Base-by-base conservation (phyloP, 2,888 invertebrate species). In the Siphonodentalium dalli region DNA sequence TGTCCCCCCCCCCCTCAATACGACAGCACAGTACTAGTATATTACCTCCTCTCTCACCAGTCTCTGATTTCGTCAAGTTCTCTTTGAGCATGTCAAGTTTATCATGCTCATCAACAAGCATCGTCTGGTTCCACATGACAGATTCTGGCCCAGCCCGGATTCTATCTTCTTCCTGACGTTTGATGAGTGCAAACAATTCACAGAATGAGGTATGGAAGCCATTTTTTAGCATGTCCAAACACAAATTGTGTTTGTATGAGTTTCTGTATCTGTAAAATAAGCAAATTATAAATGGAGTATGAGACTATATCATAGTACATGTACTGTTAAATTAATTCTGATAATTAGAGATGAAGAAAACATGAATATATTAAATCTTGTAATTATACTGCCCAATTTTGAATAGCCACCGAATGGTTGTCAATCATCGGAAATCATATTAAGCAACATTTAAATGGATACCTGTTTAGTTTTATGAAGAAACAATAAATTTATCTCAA, bases 141-240 rank as follows among this genome's bases (percentile, higher is more conserved):
- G 80, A 80, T 54, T 81, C 80, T 15, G 76, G 78, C 5, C 80
- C 81, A 15, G 79, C 78, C 29, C 51, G 54, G 11, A 65, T 60
- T 38, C 81, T 55, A 33, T 67, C 66, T 40, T 70, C 71, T 34
- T 74, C 67, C 61, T 80, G 79, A 48, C 67, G 69, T 55, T 70
- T 66, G 29, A 81, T 74, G 24, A 81, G 68, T 37, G 72, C 71
- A 66, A 78, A 77, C 35, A 81, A 65, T 61, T 80, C 79, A 61
- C 74, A 66, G 57, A 79, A 81, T 31, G 78, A 74, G 56, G 72
- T 61, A 63, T 81, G 81, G 58, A 65, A 80, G 21, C 81, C 81
- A 31, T 74, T 75, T 55, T 72, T 70, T 51, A 81, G 64, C 74
- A 81, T 79, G 46, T 80, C 78, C 52, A 80, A 63, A 59, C 78